Evolutionary conservation across 37 sponge, comb jelly and placozoan genomes (phyloP), one percentile per base, ranked within the genome.

Genomic region (Dysidea cf. avara): DNA sequence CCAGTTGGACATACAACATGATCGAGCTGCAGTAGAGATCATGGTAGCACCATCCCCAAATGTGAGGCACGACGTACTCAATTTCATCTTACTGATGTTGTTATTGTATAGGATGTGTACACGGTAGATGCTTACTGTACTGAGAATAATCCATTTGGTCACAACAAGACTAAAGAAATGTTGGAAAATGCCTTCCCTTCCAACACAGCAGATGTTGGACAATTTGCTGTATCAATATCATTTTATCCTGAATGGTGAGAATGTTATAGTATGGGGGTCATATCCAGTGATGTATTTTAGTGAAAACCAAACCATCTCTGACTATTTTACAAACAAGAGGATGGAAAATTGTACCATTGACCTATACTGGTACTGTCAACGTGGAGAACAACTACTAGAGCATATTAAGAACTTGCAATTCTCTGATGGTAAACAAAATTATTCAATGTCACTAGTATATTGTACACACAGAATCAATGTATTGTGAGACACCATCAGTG

Each of bases 161-260:
- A 78, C 61, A 56, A 68, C 34, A 55, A 25, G 21, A 13, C 49
- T 0, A 17, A 46, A 46, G 50, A 39, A 21, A 11, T 78, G 61
- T 25, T 56, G 22, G 69, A 54, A 16, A 71, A 68, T 12, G 29
- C 59, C 39, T 75, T 75, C 34, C 66, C 74, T 17, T 69, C 75
- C 7, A 32, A 4, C 38, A 37, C 63, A 20, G 28, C 61, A 31
- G 76, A 62, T 33, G 12, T 31, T 7, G 26, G 28, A n/a, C 21
- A 56, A n/a, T 52, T 39, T 17, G n/a, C 60, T 22, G 40, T 75
- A 25, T 18, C 55, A 25, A 43, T 83, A 26, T 22, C 29, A 22
- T 83, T 75, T 51, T 67, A 75, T 37, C 83, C 83, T n/a, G 76
- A 68, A 43, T 83, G 83, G 83, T 75, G 35, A 66, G 61, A 21